Evolutionary conservation across 2,888 invertebrate genomes (phyloP).

Genomic region (Patella pellucida): DNA sequence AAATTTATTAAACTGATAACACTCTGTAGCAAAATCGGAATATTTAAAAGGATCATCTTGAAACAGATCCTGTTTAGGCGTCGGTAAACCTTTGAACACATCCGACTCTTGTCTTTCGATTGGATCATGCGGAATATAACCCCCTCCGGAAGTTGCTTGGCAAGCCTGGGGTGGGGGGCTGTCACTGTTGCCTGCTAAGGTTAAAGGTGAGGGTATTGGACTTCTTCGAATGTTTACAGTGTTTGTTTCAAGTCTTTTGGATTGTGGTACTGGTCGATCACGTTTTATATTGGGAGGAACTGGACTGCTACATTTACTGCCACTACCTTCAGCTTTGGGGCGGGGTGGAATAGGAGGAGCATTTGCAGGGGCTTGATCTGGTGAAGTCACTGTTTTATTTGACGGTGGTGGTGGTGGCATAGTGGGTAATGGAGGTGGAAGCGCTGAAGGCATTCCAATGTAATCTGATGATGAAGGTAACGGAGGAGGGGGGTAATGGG

Average conservation of each 20-base stretch:
- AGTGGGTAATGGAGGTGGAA: background rate
- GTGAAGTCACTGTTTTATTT: background rate
- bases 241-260: background rate
- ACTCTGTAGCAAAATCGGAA: slow-evolving; percentile 37
- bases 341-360: slow-evolving; percentile 25
- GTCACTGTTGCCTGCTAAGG: background rate
- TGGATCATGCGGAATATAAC: background rate
- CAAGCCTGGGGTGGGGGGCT: background rate
- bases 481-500: slow-evolving; percentile 21
- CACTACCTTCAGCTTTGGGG: background rate
- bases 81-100: slow-evolving; percentile 23
- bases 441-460: background rate
- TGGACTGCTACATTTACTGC: slow-evolving; percentile 1
- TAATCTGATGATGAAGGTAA: background rate
- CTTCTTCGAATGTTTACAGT: background rate
- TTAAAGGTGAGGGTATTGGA: background rate
- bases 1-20: slow-evolving; percentile 36
- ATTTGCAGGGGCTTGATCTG: background rate
- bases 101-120: slow-evolving; percentile 12
- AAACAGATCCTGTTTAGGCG: slow-evolving; percentile 28
- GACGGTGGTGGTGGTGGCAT: background rate
- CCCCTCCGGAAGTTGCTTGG: background rate
- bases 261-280: background rate
- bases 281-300: background rate
- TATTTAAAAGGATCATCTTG: slow-evolving; percentile 40